Evolutionary conservation across 37 sponge, comb jelly and placozoan genomes (phyloP).

Genomic region (Hexactinellida sp.): DNA sequence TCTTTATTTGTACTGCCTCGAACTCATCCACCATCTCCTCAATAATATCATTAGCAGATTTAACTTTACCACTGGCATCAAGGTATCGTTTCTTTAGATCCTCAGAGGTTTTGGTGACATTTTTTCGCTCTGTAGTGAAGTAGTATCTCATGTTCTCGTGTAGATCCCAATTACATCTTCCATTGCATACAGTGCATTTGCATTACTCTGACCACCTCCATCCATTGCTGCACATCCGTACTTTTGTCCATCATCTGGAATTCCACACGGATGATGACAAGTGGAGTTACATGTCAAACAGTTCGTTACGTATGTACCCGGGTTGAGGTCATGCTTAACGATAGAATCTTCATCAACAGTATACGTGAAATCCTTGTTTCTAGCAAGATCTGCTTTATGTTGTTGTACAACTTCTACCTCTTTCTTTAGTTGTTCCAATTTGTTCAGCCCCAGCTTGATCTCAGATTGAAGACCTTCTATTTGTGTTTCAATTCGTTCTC

Average conservation of each 20-base stretch:
- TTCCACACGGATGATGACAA: conserved; percentile 18
- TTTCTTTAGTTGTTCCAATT: conserved; percentile 10
- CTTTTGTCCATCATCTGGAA: conserved; percentile 18
- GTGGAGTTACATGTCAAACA: conserved; percentile 24
- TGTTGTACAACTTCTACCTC: neutral
- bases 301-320: conserved; percentile 21
- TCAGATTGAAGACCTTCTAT: neutral
- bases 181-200: neutral
- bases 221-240: conserved; percentile 22
- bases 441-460: neutral
- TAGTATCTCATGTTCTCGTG: neutral
- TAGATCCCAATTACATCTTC: neutral
- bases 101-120: neutral
- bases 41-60: neutral
- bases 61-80: neutral
- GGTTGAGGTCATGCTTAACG: neutral
- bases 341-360: conserved; percentile 3
- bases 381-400: neutral
- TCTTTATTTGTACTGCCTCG: neutral
- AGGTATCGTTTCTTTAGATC: neutral
- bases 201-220: neutral
- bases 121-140: neutral
- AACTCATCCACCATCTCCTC: neutral
- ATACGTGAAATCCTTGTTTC: conserved; percentile 23
- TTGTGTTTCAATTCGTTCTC: neutral